These are phyloP conservation scores for Drosophila micromelanica DNA, from an alignment of 1,140 invertebrate genomes.

Conservation along the genomic window DNA sequence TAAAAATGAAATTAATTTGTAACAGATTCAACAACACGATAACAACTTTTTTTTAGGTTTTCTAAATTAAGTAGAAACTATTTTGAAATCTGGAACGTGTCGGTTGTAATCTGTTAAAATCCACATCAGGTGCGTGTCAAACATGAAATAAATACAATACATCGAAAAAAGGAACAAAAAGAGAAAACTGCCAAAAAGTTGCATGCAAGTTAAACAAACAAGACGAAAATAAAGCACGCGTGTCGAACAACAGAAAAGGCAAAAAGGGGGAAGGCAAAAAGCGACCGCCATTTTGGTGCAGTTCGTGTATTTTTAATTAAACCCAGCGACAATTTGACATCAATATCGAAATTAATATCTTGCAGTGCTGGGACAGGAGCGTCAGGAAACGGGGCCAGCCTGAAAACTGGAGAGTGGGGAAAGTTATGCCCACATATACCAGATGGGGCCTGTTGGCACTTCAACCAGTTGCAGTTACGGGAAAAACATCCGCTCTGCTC, in stretches of 20 bases:
- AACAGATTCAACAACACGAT: too few species aligned
- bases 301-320: constrained; percentile 75
- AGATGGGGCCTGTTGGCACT: constrained; percentile 12
- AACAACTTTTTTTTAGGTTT: too few species aligned
- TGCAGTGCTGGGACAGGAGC: constrained; percentile 41
- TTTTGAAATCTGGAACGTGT: constrained; percentile 29
- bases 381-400: neutral
- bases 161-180: neutral
- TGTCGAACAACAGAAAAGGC: neutral
- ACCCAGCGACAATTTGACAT: constrained; percentile 77
- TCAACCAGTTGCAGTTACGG: constrained; percentile 5
- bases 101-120: neutral
- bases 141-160: constrained; percentile 3
- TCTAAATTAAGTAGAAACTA: neutral
- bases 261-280: neutral
- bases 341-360: constrained; percentile 83
- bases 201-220: neutral
- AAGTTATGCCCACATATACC: neutral
- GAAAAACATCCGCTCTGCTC: constrained; percentile 51
- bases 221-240: constrained; percentile 19
- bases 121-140: neutral
- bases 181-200: too few species aligned
- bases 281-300: constrained; percentile 31
- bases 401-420: neutral
- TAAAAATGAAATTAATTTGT: too few species aligned